A percentile compares a stretch with the other conserved stretches of the same genome.
Evolutionary conservation across 2,888 invertebrate genomes (phyloP).

Genomic region (Monopis laevigella): DNA sequence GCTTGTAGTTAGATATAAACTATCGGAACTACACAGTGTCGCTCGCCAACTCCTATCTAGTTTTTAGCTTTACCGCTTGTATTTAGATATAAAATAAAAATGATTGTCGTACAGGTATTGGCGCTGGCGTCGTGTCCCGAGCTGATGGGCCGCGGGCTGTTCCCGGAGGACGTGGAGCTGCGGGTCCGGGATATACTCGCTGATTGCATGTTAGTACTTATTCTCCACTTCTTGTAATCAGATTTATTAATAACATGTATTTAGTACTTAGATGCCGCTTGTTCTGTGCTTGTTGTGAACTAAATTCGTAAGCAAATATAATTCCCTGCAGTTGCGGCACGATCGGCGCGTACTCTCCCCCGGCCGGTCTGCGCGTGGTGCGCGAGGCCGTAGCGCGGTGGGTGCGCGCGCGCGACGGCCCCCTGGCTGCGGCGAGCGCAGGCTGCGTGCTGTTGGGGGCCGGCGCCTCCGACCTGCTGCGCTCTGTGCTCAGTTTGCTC

Average conservation of each 20-base stretch:
- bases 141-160: not conserved
- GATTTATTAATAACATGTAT: not conserved
- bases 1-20: too few species aligned
- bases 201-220: not conserved
- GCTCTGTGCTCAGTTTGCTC: constrained; percentile 82
- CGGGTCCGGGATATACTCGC: not conserved
- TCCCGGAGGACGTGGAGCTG: not conserved
- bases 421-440: constrained; percentile 75
- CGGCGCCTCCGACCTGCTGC: constrained; percentile 94
- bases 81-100: too few species aligned
- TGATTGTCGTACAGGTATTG: too few species aligned
- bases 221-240: not conserved
- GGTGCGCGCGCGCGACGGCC: constrained; percentile 85
- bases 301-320: constrained; percentile 40
- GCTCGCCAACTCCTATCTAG: too few species aligned
- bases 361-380: constrained; percentile 89
- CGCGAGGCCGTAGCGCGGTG: constrained; percentile 88
- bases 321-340: constrained; percentile 74
- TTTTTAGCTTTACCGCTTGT: too few species aligned
- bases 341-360: constrained; percentile 90
- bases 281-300: too few species aligned
- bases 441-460: constrained; percentile 85
- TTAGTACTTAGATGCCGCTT: too few species aligned
- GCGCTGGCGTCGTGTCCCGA: not conserved
- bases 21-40: too few species aligned